Evolutionary conservation across 2,888 invertebrate genomes (phyloP), one percentile per base, ranked within the genome.

Genomic region (Allolobophora icterica): DNA sequence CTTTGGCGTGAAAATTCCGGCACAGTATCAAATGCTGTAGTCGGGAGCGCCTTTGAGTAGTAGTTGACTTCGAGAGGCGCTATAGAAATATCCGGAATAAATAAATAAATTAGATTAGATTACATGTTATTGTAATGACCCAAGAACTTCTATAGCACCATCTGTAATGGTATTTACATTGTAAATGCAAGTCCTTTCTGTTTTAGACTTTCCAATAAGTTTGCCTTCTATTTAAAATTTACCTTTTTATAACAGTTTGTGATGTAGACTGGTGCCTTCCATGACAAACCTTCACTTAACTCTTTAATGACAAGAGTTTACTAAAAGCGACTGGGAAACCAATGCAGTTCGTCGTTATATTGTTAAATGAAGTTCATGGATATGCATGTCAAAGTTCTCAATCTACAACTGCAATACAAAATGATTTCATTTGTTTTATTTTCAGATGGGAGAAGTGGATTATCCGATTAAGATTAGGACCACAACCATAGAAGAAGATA

Each of bases 401-500:
- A 3, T 52, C 52, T 52, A 24, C 71, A 30, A 71, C 71, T 71
- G n/a, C 30, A 71, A 30, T 71, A 71, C 71, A 13, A 84, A 90
- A 6, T 90, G 38, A 34, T 52, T 19, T 52, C 8, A 21, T 34
- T 42, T 40, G n/a, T 33, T 45, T 35, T 89, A 5, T 40, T 40
- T 52, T 21, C 42, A 89, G 89, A 38, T 89, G 38, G 89, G 45
- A 34, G 89, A 89, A 42, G 52, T 89, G 34, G 35, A 40, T 21
- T 89, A 45, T 89, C 89, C 89, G 11, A 13, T 38, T 24, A 34
- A 40, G 34, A 34, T 87, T 38, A 87, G 15, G 24, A 35, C 87
- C 21, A 52, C 42, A 38, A 89, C 52, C 30, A 3, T 52, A 89
- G 45, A 42, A 89, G 17, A 89, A 21, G 89, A 89, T 33, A 33